Evolutionary conservation across 92 coral and sea anemone species (phyloP).

Genomic region (Actinostola sp.): DNA sequence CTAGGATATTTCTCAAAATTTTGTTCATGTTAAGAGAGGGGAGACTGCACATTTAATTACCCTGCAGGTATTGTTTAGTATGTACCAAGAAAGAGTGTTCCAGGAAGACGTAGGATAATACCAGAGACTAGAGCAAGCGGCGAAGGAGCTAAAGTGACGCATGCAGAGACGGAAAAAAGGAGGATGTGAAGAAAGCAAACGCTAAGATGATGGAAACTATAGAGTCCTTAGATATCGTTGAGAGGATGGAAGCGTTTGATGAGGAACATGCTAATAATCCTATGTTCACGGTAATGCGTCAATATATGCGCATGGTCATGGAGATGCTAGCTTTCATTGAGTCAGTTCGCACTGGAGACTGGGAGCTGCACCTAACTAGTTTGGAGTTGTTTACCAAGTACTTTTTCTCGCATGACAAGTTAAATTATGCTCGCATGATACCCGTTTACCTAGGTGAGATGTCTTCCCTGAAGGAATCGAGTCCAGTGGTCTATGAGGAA

Average conservation of each 20-base stretch:
- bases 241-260: conserved; percentile 64
- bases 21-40: too few species aligned
- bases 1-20: too few species aligned
- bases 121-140: too few species aligned
- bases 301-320: conserved; percentile 65
- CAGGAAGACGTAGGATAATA: too few species aligned
- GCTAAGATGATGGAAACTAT: conserved; percentile 43
- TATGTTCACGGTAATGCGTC: conserved; percentile 51
- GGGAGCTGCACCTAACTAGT: conserved; percentile 64
- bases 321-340: conserved; percentile 50
- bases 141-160: too few species aligned
- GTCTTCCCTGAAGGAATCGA: conserved; percentile 24
- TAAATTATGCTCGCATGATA: conserved; percentile 62
- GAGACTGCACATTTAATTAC: too few species aligned
- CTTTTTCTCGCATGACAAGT: conserved; percentile 66
- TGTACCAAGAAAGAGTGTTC: too few species aligned
- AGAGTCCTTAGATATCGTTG: conserved; percentile 34
- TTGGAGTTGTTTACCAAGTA: conserved; percentile 58
- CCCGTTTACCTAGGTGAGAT: conserved; percentile 65
- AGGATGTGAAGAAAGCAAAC: conserved; percentile 28
- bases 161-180: conserved; percentile 34
- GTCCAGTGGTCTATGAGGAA: conserved; percentile 44
- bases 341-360: conserved; percentile 61
- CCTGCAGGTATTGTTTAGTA: too few species aligned
- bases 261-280: conserved; percentile 38